These are phyloP conservation scores for Apogon talboti DNA, from an alignment of 2,797 vertebrate species.

Conservation along the genomic window DNA sequence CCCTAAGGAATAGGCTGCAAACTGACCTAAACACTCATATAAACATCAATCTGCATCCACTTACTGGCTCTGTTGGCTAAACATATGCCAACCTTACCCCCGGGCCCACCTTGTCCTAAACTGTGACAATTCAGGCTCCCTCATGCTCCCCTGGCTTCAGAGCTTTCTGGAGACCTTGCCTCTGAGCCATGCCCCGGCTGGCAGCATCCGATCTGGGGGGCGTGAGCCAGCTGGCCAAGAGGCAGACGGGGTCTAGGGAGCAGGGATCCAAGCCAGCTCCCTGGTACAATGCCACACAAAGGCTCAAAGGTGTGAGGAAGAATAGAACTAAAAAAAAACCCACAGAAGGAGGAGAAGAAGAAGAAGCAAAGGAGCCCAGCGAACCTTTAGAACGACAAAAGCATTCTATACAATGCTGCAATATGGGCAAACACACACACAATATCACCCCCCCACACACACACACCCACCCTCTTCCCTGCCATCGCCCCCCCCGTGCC, in stretches of 20 bases:
- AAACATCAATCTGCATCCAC: constrained; percentile 42
- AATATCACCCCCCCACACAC: constrained; percentile 20
- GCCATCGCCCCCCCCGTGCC: constrained; percentile 22
- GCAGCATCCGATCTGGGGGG: constrained; percentile 75
- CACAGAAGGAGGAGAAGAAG: constrained; percentile 58
- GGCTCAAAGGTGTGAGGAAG: constrained; percentile 85
- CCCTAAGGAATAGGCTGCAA: constrained; percentile 32
- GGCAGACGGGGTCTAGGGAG: constrained; percentile 81
- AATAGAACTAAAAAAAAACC: constrained; percentile 67
- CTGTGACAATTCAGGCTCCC: constrained; percentile 58
- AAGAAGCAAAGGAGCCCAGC: constrained; percentile 75
- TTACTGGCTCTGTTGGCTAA: constrained; percentile 53
- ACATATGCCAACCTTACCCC: constrained; percentile 47
- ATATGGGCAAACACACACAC: constrained; percentile 72
- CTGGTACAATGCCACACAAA: constrained; percentile 83
- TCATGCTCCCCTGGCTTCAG: constrained; percentile 60
- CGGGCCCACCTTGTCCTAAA: constrained; percentile 38
- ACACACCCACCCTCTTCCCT: not conserved
- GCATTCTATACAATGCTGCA: constrained; percentile 77
- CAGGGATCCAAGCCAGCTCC: constrained; percentile 81
- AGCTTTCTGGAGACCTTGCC: constrained; percentile 71
- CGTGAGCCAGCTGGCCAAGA: constrained; percentile 83
- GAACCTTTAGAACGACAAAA: constrained; percentile 81
- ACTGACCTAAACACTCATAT: constrained; percentile 29
- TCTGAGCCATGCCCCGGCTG: constrained; percentile 80